Evolutionary conservation across 2,888 invertebrate species (phyloP).

Genomic region (Dryocosmus kuriphilus): DNA sequence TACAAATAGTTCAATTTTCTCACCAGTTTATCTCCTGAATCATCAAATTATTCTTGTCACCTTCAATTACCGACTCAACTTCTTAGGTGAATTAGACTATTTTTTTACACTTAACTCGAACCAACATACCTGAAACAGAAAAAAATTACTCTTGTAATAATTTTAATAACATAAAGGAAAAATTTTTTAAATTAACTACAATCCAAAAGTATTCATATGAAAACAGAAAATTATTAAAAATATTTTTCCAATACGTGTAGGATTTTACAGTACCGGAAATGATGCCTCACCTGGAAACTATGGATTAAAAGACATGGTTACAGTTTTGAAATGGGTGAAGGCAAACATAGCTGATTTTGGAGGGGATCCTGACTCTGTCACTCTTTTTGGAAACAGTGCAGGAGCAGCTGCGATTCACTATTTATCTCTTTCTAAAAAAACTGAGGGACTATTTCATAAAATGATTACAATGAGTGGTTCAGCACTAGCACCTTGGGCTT

Average conservation of each 20-base stretch:
- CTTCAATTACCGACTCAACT: slow-evolving; percentile 70
- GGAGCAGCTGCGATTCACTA: slow-evolving; percentile 64
- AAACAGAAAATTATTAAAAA: slow-evolving; percentile 9
- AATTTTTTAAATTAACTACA: neutral
- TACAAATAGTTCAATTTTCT: slow-evolving; percentile 60
- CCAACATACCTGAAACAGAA: neutral
- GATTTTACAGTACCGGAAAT: slow-evolving; percentile 70
- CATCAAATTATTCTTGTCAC: slow-evolving; percentile 69
- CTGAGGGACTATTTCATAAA: slow-evolving; percentile 69
- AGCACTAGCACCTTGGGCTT: slow-evolving; percentile 55
- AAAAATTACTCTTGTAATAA: neutral
- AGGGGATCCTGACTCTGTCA: slow-evolving; percentile 67
- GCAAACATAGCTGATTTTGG: slow-evolving; percentile 68
- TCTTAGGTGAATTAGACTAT: slow-evolving; percentile 65
- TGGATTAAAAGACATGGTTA: slow-evolving; percentile 69
- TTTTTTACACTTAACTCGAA: neutral
- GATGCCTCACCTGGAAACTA: slow-evolving; percentile 69
- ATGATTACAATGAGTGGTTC: slow-evolving; percentile 67
- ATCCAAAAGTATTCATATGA: slow-evolving; percentile 1
- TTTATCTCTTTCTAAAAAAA: slow-evolving; percentile 64
- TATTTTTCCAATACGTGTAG: slow-evolving; percentile 51
- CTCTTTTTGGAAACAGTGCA: slow-evolving; percentile 67
- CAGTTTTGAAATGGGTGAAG: slow-evolving; percentile 69
- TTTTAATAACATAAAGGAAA: neutral
- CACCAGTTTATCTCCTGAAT: slow-evolving; percentile 69